Conservation (phyloP, 2,113 vertebrate genomes). For the Henicopernis longicauda region DNA sequence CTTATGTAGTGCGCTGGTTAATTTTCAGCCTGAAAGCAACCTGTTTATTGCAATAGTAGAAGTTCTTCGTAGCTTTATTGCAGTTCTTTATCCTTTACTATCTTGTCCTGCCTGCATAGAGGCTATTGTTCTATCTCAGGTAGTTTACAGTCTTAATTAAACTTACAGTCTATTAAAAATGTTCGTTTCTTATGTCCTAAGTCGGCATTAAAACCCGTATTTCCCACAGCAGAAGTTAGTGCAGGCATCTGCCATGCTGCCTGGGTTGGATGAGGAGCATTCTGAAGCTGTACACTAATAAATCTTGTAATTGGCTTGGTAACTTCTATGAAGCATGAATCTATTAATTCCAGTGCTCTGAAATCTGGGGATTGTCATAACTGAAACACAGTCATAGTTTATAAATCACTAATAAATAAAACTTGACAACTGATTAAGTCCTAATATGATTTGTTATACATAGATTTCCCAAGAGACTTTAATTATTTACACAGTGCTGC, state of each 20-base stretch:
- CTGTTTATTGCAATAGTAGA: background rate
- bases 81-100: background rate
- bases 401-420: background rate
- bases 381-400: background rate
- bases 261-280: background rate
- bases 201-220: background rate
- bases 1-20: background rate
- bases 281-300: background rate
- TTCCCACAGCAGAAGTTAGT: background rate
- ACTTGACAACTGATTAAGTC: background rate
- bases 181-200: background rate
- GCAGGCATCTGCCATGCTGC: background rate
- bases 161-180: background rate
- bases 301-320: slow-evolving; percentile 25
- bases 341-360: slow-evolving; percentile 5
- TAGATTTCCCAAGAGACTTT: background rate
- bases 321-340: slow-evolving; percentile 34
- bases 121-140: background rate
- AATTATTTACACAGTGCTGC: background rate
- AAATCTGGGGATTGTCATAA: background rate
- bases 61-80: background rate
- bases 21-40: background rate
- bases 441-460: background rate
- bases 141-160: background rate
- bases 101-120: background rate